A percentile compares a stretch with the other conserved stretches of the same genome.
phyloP scores from a whole-genome alignment of 2,797 vertebrate species.

The Enteromius trimaculatus region DNA sequence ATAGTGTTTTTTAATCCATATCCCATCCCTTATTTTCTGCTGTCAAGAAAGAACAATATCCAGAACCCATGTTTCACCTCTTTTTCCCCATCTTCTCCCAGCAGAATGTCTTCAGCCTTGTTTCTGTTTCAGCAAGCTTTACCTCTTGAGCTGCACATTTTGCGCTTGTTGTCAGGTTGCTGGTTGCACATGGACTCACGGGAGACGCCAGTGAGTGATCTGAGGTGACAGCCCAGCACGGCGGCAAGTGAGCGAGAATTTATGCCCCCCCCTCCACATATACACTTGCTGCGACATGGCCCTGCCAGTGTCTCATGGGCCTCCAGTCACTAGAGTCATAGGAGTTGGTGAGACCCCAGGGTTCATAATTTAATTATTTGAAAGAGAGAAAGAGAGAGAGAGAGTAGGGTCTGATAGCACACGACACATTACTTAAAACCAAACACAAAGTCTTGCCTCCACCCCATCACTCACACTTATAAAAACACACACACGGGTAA shows the following conservation, averaged over 20 bases:
- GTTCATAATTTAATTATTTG: constrained; percentile 76
- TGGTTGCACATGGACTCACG: constrained; percentile 63
- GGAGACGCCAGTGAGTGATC: constrained; percentile 66
- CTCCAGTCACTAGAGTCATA: constrained; percentile 48
- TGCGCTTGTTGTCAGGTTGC: constrained; percentile 69
- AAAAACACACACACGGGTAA: constrained; percentile 40
- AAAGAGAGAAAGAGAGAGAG: constrained; percentile 51
- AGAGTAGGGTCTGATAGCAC: constrained; percentile 31
- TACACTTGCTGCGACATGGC: constrained; percentile 59
- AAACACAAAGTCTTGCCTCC: constrained; percentile 22
- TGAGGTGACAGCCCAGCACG: constrained; percentile 70
- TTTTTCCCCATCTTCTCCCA: constrained; percentile 20
- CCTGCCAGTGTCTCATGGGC: constrained; percentile 54
- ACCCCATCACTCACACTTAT: constrained; percentile 29
- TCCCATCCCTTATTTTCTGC: constrained; percentile 8
- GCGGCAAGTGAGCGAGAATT: constrained; percentile 52
- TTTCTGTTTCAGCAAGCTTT: constrained; percentile 52
- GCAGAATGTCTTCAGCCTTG: constrained; percentile 15
- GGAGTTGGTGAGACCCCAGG: constrained; percentile 62
- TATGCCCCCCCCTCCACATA: constrained; percentile 25
- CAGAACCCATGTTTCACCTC: constrained; percentile 36
- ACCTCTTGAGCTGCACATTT: constrained; percentile 45
- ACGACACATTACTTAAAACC: constrained; percentile 33
- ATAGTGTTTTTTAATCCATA: constrained; percentile 9
- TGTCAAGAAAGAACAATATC: constrained; percentile 2